These are phyloP conservation scores for Geodia barretti DNA, from an alignment of 37 sponge, comb jelly and placozoan species.

Conservation along the genomic window DNA sequence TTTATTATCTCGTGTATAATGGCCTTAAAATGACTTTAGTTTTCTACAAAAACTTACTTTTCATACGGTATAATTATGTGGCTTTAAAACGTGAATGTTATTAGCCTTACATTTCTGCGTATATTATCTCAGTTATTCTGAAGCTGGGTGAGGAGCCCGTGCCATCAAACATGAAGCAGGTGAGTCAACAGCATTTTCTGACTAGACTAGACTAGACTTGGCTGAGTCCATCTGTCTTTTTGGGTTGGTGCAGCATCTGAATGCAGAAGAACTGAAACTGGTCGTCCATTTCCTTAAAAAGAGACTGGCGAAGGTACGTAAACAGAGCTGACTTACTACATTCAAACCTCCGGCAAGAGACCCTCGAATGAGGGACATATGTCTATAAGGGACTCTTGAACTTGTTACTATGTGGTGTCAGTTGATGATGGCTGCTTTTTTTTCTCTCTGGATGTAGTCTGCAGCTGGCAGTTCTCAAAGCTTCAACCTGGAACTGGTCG, in stretches of 20 bases:
- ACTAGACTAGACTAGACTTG: neutral
- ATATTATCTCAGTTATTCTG: slow-evolving; percentile 39
- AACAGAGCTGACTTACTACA: no score
- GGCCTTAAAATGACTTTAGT: no score
- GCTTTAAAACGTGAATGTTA: no score
- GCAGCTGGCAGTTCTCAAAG: slow-evolving; percentile 14
- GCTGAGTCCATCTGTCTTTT: neutral
- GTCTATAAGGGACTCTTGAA: no score
- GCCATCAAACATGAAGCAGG: slow-evolving; percentile 39
- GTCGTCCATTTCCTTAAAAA: slow-evolving; percentile 69
- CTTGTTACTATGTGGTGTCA: no score
- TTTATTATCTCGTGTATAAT: no score
- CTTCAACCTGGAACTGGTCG: slow-evolving; percentile 76
- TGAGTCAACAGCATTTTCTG: neutral
- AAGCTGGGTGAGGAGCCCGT: slow-evolving; percentile 54
- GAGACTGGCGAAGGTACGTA: slow-evolving; percentile 51
- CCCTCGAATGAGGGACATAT: no score
- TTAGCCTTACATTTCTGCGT: neutral
- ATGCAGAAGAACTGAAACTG: slow-evolving; percentile 46
- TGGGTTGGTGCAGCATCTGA: slow-evolving; percentile 19
- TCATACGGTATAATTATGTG: no score
- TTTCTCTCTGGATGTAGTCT: no score
- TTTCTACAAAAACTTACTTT: no score
- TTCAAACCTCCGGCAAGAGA: no score
- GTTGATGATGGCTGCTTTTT: no score